Conservation (phyloP, 2,113 vertebrate species). For the Trogon melanurus region DNA sequence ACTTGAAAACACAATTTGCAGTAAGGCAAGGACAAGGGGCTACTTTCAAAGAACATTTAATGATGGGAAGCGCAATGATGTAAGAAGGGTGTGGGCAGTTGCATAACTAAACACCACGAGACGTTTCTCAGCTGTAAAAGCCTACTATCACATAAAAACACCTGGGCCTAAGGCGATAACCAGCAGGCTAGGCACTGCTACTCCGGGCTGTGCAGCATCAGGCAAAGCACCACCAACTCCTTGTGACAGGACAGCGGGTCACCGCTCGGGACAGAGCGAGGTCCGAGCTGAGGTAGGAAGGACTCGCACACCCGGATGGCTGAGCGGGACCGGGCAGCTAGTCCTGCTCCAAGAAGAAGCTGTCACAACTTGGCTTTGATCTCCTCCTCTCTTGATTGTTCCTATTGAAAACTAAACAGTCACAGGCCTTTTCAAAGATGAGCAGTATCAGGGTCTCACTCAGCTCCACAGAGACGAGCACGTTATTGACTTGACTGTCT, state of each 20-base stretch:
- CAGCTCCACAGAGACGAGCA: fast-evolving
- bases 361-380: background rate
- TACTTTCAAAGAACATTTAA: background rate
- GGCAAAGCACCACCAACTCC: background rate
- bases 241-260: background rate
- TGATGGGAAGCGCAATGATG: background rate
- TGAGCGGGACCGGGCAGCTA: background rate
- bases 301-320: background rate
- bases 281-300: background rate
- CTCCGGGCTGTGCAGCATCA: background rate
- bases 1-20: background rate
- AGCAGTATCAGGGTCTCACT: background rate
- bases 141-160: too few species aligned
- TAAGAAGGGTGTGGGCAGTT: background rate
- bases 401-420: background rate
- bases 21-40: background rate
- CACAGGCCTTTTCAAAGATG: background rate
- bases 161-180: background rate
- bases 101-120: background rate
- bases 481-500: background rate
- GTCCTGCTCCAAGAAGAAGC: background rate
- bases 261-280: background rate
- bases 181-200: background rate
- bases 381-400: background rate
- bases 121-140: background rate